phyloP scores from a whole-genome alignment of 2,113 vertebrate genomes.

The Telmatochromis sp. region DNA sequence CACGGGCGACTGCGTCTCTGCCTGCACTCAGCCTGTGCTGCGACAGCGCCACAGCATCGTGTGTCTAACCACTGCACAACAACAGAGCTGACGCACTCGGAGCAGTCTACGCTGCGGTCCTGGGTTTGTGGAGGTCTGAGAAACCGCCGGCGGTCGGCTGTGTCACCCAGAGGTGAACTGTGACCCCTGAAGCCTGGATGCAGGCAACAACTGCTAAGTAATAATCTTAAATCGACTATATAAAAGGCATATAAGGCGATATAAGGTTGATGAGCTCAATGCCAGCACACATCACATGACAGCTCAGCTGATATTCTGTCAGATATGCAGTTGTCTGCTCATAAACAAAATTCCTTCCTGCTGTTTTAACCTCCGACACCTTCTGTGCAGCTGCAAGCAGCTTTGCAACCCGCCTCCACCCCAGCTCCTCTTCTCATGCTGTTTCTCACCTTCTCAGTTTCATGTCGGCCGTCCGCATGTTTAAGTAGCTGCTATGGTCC shows the following conservation, averaged over 20 bases:
- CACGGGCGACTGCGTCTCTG: background rate
- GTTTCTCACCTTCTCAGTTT: background rate
- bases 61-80: constrained; percentile 38
- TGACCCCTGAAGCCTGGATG: background rate
- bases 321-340: background rate
- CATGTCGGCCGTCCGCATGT: fast-evolving
- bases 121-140: constrained; percentile 2
- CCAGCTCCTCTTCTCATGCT: background rate
- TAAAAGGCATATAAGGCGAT: background rate
- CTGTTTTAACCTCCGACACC: background rate
- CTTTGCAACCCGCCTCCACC: background rate
- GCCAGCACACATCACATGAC: background rate
- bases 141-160: background rate
- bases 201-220: background rate
- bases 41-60: background rate
- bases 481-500: background rate
- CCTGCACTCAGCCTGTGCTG: constrained; percentile 10
- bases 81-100: constrained; percentile 33
- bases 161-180: constrained; percentile 6
- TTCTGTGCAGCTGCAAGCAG: background rate
- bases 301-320: background rate
- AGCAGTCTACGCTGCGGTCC: background rate
- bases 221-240: background rate
- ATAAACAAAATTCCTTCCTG: background rate
- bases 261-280: background rate